phyloP scores from a whole-genome alignment of 2,113 vertebrate genomes.

The Pteronura brasiliensis region DNA sequence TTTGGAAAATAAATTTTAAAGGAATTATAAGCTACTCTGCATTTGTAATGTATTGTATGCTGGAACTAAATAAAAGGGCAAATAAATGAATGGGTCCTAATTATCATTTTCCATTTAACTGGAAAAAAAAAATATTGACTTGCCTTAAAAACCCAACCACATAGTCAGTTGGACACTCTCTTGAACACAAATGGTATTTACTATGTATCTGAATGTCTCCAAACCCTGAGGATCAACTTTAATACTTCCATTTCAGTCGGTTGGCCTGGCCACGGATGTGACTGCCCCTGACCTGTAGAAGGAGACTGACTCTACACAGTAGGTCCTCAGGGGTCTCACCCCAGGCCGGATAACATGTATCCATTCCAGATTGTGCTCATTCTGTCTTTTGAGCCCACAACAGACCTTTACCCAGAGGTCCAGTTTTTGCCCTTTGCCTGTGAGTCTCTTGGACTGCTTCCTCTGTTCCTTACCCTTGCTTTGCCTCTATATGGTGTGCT shows the following conservation, averaged over 20 bases:
- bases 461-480: not conserved
- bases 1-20: conserved; percentile 38
- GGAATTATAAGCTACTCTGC: conserved; percentile 33
- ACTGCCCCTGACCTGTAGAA: not conserved
- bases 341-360: not conserved
- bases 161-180: not conserved
- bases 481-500: not conserved
- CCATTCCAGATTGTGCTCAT: not conserved
- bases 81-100: conserved; percentile 24
- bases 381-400: not conserved
- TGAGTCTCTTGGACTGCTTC: not conserved
- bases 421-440: not conserved
- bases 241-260: not conserved
- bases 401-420: not conserved
- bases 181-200: not conserved
- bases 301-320: not conserved
- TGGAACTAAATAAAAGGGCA: not conserved
- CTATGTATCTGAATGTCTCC: not conserved
- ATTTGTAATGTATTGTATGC: not conserved
- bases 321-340: not conserved
- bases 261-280: not conserved
- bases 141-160: not conserved
- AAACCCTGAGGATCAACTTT: not conserved
- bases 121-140: not conserved
- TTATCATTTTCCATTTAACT: conserved; percentile 27